These are phyloP conservation scores for Pseudomyrmex concolor DNA, from an alignment of 1,140 invertebrate species.

Conservation along the genomic window DNA sequence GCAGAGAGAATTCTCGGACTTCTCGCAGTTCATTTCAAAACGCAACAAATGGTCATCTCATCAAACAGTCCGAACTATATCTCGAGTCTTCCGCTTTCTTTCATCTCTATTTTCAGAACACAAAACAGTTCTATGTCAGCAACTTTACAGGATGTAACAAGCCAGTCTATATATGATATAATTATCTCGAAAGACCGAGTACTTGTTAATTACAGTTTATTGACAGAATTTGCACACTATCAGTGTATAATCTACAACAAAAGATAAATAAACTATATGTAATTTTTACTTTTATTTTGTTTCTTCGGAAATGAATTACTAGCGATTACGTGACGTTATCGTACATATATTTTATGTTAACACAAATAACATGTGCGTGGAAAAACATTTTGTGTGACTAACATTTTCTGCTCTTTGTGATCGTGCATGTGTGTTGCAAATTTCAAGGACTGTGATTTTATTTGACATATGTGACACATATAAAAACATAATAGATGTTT, in stretches of 20 bases:
- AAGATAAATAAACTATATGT: neutral
- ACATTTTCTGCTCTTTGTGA: neutral
- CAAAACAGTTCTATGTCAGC: neutral
- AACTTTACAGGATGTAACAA: neutral
- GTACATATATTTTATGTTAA: no score
- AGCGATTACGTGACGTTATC: neutral
- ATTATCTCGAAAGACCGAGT: neutral
- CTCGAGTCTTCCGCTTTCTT: neutral
- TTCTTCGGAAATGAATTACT: slow-evolving; percentile 2
- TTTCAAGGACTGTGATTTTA: neutral
- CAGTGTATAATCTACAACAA: neutral
- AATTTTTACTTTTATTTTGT: neutral
- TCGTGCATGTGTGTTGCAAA: neutral
- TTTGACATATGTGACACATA: neutral
- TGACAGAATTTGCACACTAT: neutral
- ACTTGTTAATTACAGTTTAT: neutral
- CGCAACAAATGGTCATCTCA: neutral
- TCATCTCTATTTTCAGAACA: neutral
- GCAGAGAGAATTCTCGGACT: neutral
- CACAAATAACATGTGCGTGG: neutral
- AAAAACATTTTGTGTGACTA: slow-evolving; percentile 1
- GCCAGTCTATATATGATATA: neutral
- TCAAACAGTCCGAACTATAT: neutral
- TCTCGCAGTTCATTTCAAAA: neutral
- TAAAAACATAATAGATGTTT: neutral